Percentiles rank a stretch among this genome's conserved stretches.
Evolutionary conservation across 64 coral and sea anemone species (phyloP).

Genomic region (Stylophora pistillata): DNA sequence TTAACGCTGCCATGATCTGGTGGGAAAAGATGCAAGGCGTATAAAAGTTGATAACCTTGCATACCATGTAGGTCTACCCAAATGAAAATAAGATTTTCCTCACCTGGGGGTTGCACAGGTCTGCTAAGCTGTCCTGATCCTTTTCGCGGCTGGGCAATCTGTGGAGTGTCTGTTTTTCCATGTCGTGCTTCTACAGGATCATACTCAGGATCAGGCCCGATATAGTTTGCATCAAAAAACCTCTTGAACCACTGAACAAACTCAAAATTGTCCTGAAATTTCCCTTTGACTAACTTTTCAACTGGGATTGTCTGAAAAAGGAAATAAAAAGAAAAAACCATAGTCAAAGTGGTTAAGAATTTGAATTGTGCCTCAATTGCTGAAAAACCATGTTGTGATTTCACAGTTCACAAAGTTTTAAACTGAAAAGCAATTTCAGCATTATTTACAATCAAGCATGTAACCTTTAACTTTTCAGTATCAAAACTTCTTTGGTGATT

Average conservation of each 20-base stretch:
- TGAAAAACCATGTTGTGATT: too few relatives aligned
- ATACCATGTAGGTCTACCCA: too few relatives aligned
- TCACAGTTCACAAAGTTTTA: too few relatives aligned
- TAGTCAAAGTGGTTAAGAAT: not conserved
- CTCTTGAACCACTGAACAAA: slow-evolving; percentile 99
- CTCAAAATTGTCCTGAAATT: slow-evolving; percentile 99
- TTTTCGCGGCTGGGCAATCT: slow-evolving; percentile 76
- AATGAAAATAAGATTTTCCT: not conserved
- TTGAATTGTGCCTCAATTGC: too few relatives aligned
- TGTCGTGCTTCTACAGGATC: slow-evolving; percentile 79
- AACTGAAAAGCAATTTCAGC: too few relatives aligned
- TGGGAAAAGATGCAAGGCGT: too few relatives aligned
- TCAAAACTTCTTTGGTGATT: too few relatives aligned
- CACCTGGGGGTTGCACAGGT: slow-evolving; percentile 18
- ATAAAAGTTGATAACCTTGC: too few relatives aligned
- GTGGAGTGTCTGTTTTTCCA: slow-evolving; percentile 72
- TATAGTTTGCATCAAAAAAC: slow-evolving; percentile 99
- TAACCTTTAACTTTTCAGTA: too few relatives aligned
- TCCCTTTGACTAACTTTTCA: slow-evolving; percentile 97
- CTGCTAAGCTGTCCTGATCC: slow-evolving; percentile 24
- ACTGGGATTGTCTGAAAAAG: slow-evolving; percentile 73
- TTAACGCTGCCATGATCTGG: too few relatives aligned
- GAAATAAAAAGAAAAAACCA: not conserved
- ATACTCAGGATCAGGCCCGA: slow-evolving; percentile 84
- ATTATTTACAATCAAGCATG: too few relatives aligned